Conservation (phyloP, 2,888 invertebrate genomes). For the Loripinus fragilis region DNA sequence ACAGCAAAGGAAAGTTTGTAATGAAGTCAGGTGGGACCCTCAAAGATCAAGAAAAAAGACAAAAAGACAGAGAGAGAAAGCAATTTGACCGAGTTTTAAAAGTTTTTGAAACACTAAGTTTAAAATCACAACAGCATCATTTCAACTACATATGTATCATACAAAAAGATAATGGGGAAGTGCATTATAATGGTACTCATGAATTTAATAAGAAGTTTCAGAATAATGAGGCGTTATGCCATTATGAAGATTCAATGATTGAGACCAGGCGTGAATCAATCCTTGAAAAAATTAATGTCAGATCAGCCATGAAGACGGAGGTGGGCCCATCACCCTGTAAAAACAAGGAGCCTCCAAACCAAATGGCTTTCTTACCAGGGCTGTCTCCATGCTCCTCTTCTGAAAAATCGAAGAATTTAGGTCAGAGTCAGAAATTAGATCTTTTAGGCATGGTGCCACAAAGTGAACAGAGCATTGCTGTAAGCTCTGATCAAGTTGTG, state of each 20-base stretch:
- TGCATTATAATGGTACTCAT: background rate
- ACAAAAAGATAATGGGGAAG: background rate
- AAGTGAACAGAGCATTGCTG: background rate
- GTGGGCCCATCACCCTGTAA: background rate
- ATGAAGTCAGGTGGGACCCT: background rate
- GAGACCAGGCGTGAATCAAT: background rate
- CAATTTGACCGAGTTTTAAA: background rate
- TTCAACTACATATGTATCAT: background rate
- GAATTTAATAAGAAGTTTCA: background rate
- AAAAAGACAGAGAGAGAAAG: background rate
- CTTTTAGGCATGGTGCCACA: constrained; percentile 1
- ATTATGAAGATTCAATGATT: background rate
- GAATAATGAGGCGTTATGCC: background rate
- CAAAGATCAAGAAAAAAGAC: background rate
- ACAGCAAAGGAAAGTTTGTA: background rate
- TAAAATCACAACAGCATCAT: background rate
- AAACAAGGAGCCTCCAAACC: background rate
- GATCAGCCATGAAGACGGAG: background rate
- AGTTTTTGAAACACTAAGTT: background rate
- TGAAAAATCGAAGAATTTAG: background rate
- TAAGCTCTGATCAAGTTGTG: background rate
- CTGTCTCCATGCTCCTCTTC: background rate
- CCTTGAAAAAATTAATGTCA: background rate
- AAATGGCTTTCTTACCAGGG: constrained; percentile 2
- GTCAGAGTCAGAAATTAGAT: background rate